Conservation (phyloP, 2,888 invertebrate species). For the Hedychridium roseum region DNA sequence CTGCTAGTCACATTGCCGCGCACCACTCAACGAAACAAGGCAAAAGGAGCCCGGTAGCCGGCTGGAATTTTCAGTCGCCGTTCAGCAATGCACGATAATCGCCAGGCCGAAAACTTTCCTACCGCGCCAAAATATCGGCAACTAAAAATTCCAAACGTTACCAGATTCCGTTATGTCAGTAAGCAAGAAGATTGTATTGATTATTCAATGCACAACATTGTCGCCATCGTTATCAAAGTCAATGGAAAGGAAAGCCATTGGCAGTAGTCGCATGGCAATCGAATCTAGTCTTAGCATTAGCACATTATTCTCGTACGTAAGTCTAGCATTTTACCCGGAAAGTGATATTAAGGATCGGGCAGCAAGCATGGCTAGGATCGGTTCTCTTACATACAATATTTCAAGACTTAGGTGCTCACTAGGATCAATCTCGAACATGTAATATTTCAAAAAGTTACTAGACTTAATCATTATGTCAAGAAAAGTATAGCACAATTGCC, state of each 20-base stretch:
- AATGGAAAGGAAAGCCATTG: conserved; percentile 5
- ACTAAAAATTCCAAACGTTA: conserved; percentile 13
- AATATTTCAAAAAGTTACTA: conserved; percentile 1
- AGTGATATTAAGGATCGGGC: not conserved
- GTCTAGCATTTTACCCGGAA: not conserved
- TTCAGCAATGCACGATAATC: conserved; percentile 1
- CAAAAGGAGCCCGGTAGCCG: conserved; percentile 38
- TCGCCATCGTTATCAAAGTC: not conserved
- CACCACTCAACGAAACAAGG: conserved; percentile 54
- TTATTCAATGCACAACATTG: conserved; percentile 7
- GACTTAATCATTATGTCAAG: no score
- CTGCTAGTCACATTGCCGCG: conserved; percentile 60
- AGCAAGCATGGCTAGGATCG: conserved; percentile 5
- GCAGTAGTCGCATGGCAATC: not conserved
- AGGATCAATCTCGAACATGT: not conserved
- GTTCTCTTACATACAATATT: not conserved
- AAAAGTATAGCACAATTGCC: no score
- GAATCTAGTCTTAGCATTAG: conserved; percentile 9
- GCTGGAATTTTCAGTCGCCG: no score
- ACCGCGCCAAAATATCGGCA: no score
- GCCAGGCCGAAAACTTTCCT: not conserved
- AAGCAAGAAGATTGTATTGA: conserved; percentile 9
- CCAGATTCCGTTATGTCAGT: conserved; percentile 4
- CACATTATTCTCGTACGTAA: conserved; percentile 1
- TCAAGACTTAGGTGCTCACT: no score